Evolutionary conservation across 2,797 vertebrate species (phyloP), one percentile per base, ranked within the genome.

Genomic region (Myripristis jacobus): DNA sequence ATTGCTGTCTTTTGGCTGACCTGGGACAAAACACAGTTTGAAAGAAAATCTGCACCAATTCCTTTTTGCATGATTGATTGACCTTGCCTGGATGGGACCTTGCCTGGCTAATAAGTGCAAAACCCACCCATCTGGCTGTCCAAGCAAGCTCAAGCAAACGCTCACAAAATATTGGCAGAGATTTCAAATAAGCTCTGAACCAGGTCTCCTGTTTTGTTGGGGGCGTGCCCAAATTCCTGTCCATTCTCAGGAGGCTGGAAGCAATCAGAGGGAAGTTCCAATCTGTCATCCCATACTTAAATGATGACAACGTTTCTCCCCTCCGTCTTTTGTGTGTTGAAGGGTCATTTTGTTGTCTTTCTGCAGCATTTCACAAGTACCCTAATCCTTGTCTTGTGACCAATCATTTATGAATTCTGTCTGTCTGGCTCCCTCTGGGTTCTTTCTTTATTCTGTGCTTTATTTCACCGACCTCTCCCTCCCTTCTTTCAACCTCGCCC

Each of bases 221-320:
- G 87, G 79, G 52, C 3, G 59, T 73, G 89, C 90, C 92, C 85
- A 89, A 74, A 93, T 92, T 92, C 91, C 88, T 91, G 89, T 82
- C 88, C 87, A 86, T 84, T 91, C 83, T 88, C 91, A 70, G 72
- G 86, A 85, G 82, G 84, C 90, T 92, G 89, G 83, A 88, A 89
- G 82, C 86, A 87, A 89, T 92, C 88, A 86, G 70, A 81, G 82
- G 70, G 71, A 84, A 81, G 81, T 86, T 90, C 87, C 89, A 75
- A 77, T 89, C 90, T 88, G 83, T 91, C 88, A 87, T 81, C 87
- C 69, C 76, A 25, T 78, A 84, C 88, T 91, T 89, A 85, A 83
- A 77, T 87, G 88, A 87, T 83, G 82, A 90, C 90, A 91, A 79
- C 81, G 73, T 60, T 46, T 79, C 80, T 82, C 77, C 54, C 56